A percentile compares a stretch with the other conserved stretches of the same genome.
Conservation (phyloP, 2,113 vertebrate species). For the Microtus pennsylvanicus region DNA sequence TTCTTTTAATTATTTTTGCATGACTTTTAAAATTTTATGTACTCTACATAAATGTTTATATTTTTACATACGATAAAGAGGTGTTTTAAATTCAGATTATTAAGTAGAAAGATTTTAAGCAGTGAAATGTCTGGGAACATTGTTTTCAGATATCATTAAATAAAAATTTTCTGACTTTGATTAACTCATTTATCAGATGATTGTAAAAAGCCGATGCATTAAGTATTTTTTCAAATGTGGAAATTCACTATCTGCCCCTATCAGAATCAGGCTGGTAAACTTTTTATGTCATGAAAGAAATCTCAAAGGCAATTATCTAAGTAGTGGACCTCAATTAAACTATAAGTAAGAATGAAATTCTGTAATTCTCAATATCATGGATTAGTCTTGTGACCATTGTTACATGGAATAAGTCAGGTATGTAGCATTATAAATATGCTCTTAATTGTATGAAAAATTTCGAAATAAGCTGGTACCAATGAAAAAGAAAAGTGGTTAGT, state of each 20-base stretch:
- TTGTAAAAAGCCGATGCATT: background rate
- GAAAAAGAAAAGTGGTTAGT: accelerated
- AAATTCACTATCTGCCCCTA: background rate
- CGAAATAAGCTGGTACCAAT: background rate
- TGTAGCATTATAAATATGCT: background rate
- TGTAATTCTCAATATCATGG: background rate
- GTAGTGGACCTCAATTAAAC: background rate
- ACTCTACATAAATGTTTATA: background rate
- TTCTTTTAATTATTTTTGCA: background rate
- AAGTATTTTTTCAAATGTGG: background rate
- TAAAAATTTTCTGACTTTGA: conserved; percentile 12
- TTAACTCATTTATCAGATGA: background rate
- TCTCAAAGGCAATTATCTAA: background rate
- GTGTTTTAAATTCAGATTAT: conserved; percentile 17
- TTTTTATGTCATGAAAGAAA: background rate
- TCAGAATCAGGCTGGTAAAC: background rate
- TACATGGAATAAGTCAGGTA: background rate
- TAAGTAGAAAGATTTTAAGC: background rate
- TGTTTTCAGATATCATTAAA: background rate
- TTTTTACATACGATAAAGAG: background rate
- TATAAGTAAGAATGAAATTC: background rate
- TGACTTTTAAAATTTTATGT: background rate
- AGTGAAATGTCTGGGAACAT: background rate
- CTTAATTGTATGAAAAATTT: background rate
- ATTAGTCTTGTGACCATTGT: background rate